Evolutionary conservation across 2,888 invertebrate genomes (phyloP), one percentile per base, ranked within the genome.

Genomic region (Erynnis tages): DNA sequence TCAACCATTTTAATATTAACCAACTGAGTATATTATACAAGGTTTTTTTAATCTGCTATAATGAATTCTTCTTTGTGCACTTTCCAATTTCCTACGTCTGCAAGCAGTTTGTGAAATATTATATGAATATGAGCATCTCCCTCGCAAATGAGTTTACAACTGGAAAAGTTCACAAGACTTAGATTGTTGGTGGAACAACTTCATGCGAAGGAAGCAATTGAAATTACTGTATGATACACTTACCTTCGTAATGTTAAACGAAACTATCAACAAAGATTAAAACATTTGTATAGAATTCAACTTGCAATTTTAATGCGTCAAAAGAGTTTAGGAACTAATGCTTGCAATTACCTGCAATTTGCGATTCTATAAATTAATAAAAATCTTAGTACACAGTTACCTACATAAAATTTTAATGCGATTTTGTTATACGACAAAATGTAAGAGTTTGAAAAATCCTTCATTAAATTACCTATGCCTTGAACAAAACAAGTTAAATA

Each of bases 11-110:
- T n/a, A n/a, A n/a, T n/a, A n/a, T n/a, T n/a, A n/a, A n/a, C n/a
- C n/a, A n/a, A n/a, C n/a, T n/a, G n/a, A n/a, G n/a, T n/a, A 30
- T 29, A 44, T 44, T 44, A 34, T 29, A 25, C 21, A 34, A 23
- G 8, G 14, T n/a, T 35, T 46, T 17, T 32, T 19, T 38, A 37
- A 47, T 45, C 34, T 25, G 13, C 14, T 35, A 25, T 34, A 11
- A 35, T 27, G 37, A 29, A 38, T 27, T 47, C n/a, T 47, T 8
- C 45, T 46, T 17, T 29, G 6, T 38, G 29, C 37, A 29, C 19
- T 38, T 47, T 47, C 19, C 54, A 57, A 61, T 58, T 57, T 57
- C 55, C 59, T 49, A 41, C 53, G 55, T 58, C 49, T 57, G 54
- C 46, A 44, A 35, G 52, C 40, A 54, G 58, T 54, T 45, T 46